Evolutionary conservation across 2,797 vertebrate genomes (phyloP).

Genomic region (Myotis myotis): DNA sequence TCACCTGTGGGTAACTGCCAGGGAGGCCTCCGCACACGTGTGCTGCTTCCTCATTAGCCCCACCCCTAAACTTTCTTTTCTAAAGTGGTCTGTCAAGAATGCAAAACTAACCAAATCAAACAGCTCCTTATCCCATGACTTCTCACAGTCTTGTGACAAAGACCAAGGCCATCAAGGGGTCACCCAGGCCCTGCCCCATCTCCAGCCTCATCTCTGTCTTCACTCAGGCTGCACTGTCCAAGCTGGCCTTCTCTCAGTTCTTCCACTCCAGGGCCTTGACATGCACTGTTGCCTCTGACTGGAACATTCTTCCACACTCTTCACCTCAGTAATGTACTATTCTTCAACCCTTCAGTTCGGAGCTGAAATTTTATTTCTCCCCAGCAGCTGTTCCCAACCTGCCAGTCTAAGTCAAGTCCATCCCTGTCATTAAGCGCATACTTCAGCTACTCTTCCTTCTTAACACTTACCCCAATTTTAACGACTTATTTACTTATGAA

Average conservation of each 20-base stretch:
- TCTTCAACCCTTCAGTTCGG: neutral
- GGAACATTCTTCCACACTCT: neutral
- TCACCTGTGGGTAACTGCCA: neutral
- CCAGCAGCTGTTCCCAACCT: neutral
- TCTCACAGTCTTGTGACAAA: neutral
- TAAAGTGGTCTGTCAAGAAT: neutral
- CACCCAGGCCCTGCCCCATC: neutral
- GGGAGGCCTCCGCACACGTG: rapidly evolving
- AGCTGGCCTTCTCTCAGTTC: neutral
- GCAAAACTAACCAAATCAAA: neutral
- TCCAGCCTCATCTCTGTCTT: neutral
- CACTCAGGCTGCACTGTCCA: rapidly evolving
- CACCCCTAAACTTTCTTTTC: neutral
- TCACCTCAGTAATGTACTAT: neutral
- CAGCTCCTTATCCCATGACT: neutral
- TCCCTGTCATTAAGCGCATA: neutral
- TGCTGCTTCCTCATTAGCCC: neutral
- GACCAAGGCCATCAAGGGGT: neutral
- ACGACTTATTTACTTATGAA: neutral
- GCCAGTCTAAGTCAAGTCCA: neutral
- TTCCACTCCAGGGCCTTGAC: neutral
- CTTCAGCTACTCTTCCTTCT: neutral
- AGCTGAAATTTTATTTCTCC: neutral
- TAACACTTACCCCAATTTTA: neutral
- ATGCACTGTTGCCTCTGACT: neutral